Base-by-base conservation (phyloP, 2,797 vertebrate genomes). In the Steatocranus sp. region DNA sequence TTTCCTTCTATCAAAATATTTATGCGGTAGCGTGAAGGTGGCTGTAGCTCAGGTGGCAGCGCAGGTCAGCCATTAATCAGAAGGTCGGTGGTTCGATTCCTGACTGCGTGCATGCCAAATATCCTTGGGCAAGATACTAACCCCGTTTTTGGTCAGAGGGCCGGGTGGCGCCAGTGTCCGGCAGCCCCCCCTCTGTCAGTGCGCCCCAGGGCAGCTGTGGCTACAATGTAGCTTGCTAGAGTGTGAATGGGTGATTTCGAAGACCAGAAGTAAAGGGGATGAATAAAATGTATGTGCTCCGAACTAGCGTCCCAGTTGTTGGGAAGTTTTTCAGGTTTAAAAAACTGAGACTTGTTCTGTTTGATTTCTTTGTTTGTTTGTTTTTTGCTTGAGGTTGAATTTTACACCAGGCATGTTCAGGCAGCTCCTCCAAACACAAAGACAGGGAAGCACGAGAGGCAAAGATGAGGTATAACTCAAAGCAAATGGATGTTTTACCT, bases 1-100 rank as follows among this genome's bases (percentile, higher is more conserved):
- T 58, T 58, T 58, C 54, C 54, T 32, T 58, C 54, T 32, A 58
- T 58, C 9, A 58, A 58, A 58, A 18, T 58, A 58, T 58, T 58
- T 18, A 58, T 58, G 9, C 32, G 27, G 17, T 32, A 18, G 27
- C 6, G 2, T 32, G 2, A 58, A 58, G 17, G 27, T 58, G 54
- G n/a, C n/a, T n/a, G n/a, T n/a, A n/a, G n/a, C n/a, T n/a, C n/a
- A n/a, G n/a, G n/a, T n/a, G n/a, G n/a, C n/a, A n/a, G n/a, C n/a
- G n/a, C n/a, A n/a, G n/a, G n/a, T n/a, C n/a, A n/a, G n/a, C n/a
- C n/a, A n/a, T n/a, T n/a, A n/a, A n/a, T n/a, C n/a, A n/a, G n/a
- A n/a, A n/a, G n/a, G n/a, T n/a, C n/a, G n/a, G n/a, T n/a, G n/a
- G n/a, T n/a, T n/a, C n/a, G n/a, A n/a, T n/a, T n/a, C n/a, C n/a